Evolutionary conservation across 1,140 invertebrate genomes (phyloP).

Genomic region (Microplitis demolitor): DNA sequence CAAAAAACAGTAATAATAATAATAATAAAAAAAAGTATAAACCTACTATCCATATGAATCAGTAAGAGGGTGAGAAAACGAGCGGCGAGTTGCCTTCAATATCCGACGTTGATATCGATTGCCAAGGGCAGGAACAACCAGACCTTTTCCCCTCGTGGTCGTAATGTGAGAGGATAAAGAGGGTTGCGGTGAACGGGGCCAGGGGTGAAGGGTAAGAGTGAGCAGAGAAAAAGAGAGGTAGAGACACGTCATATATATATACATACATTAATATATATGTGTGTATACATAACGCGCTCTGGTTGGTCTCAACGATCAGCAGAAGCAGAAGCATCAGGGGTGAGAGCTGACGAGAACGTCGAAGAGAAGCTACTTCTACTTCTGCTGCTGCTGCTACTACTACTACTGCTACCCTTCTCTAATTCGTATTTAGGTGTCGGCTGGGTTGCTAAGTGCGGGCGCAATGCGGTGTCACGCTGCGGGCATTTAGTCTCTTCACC

Average conservation of each 20-base stretch:
- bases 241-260: neutral
- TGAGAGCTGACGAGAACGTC: conserved; percentile 44
- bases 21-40: neutral
- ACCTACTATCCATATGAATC: neutral
- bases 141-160: conserved; percentile 21
- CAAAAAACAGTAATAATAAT: neutral
- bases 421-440: conserved; percentile 59
- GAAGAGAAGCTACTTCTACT: conserved; percentile 23
- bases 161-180: conserved; percentile 20
- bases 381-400: no score
- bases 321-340: neutral
- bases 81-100: conserved; percentile 32
- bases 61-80: conserved; percentile 19
- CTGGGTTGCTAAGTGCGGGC: conserved; percentile 53
- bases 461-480: conserved; percentile 58
- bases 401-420: conserved; percentile 34
- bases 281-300: conserved; percentile 7
- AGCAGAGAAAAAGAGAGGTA: no score
- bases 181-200: conserved; percentile 29
- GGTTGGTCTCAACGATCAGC: neutral
- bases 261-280: neutral
- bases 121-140: conserved; percentile 41
- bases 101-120: conserved; percentile 55
- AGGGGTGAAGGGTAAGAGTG: no score
- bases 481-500: conserved; percentile 37